These are phyloP conservation scores for Tipula vernalis DNA, from an alignment of 2,888 invertebrate species.

Conservation along the genomic window DNA sequence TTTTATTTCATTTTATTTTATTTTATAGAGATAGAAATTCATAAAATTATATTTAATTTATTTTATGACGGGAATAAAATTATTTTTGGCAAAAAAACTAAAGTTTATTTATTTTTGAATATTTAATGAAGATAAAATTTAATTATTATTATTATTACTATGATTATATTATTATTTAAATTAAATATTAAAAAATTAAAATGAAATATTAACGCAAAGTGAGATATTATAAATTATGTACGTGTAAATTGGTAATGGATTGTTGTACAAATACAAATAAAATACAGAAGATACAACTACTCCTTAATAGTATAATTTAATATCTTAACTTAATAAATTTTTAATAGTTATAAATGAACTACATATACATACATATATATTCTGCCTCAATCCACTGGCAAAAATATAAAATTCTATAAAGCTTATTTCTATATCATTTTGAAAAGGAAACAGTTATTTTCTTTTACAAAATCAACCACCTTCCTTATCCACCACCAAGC, in stretches of 20 bases:
- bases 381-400: background rate
- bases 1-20: too few relatives aligned
- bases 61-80: background rate
- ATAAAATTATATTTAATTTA: background rate
- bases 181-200: background rate
- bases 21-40: background rate
- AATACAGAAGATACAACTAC: background rate
- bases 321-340: background rate
- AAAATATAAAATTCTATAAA: background rate
- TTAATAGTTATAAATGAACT: background rate
- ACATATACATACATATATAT: background rate
- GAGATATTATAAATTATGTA: background rate
- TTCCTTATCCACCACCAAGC: background rate
- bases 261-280: background rate
- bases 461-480: background rate
- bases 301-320: background rate
- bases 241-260: background rate
- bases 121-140: background rate
- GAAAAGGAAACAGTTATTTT: background rate
- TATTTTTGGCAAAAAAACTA: background rate
- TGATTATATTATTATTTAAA: background rate
- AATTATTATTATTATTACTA: background rate
- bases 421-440: background rate
- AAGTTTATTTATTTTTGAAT: background rate
- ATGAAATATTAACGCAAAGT: background rate